Evolutionary conservation across 1,140 invertebrate species (phyloP), one percentile per base, ranked within the genome.

Genomic region (Tetramorium simillimum): DNA sequence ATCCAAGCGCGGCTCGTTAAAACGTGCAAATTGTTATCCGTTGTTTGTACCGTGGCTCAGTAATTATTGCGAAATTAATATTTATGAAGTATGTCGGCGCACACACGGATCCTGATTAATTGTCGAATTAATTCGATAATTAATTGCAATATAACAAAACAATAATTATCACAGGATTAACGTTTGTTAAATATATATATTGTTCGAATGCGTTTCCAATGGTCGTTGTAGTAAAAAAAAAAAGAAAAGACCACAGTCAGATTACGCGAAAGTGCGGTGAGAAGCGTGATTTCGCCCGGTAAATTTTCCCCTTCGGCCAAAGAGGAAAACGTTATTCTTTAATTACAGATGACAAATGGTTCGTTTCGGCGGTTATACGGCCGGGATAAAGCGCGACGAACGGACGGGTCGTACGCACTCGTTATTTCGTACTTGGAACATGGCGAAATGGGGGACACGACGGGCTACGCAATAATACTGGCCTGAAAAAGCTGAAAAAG

Each of bases 291-390:
- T 86, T 67, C 69, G 43, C 56, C 14, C 40, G 43, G 56, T 88
- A 67, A 78, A 82, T 85, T 85, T 67, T 62, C 82, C 75, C 72
- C 58, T 75, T 49, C 24, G 72, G 70, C 62, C 67, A 78, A 87
- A 86, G 88, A 87, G 88, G 81, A 90, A 89, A 90, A 87, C 80
- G 88, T 85, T 89, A 80, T 78, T 86, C 78, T 90, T 89, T 86
- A 90, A 90, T 90, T 90, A 90, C 84, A 87, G 88, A 87, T 90
- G 89, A 90, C 86, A 89, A 90, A 90, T 90, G 88, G 88, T 90
- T 81, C 63, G 89, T 89, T 90, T 90, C 58, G 89, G 80, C 70
- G 89, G 86, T 81, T 65, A 70, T 75, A 65, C 67, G 56, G 75
- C 75, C 58, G 21, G 58, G 60, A 58, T 84, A 84, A 84, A 84